Evolutionary conservation across 2,113 vertebrate genomes (phyloP).

Genomic region (Percopsis transmontana): DNA sequence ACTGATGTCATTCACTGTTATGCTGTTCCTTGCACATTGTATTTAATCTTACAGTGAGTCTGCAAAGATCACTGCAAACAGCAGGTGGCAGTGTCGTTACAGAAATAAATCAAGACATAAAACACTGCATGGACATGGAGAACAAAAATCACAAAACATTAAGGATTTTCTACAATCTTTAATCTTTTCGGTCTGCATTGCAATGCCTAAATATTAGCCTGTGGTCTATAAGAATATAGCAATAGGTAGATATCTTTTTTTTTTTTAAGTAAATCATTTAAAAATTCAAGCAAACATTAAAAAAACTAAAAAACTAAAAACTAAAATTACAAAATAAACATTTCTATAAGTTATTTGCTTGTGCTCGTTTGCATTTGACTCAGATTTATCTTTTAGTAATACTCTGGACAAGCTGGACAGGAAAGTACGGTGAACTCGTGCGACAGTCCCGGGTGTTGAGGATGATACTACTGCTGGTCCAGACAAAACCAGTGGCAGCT

Average conservation of each 20-base stretch:
- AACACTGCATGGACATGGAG: neutral
- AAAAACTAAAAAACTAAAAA: conserved; percentile 30
- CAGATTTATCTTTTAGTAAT: conserved; percentile 41
- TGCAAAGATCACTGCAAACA: neutral
- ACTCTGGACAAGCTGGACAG: neutral
- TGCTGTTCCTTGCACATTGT: neutral
- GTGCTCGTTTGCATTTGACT: conserved; percentile 44
- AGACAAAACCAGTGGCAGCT: too few relatives aligned
- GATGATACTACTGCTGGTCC: conserved; percentile 4
- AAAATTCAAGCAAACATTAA: conserved; percentile 55
- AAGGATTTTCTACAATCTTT: conserved; percentile 66
- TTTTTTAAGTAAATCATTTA: conserved; percentile 42
- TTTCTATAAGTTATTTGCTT: conserved; percentile 50
- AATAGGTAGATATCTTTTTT: conserved; percentile 28
- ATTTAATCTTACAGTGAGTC: neutral
- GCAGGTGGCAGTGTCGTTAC: conserved; percentile 33
- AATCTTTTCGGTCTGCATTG: conserved; percentile 65
- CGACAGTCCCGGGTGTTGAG: conserved; percentile 36
- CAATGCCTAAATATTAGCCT: conserved; percentile 54
- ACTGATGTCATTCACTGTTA: too few relatives aligned
- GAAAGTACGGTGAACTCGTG: neutral
- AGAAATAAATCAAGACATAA: neutral
- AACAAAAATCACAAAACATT: neutral
- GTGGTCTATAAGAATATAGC: conserved; percentile 55
- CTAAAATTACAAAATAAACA: conserved; percentile 69